Conservation (phyloP, 2,797 vertebrate genomes). For the Propithecus perrieri region DNA sequence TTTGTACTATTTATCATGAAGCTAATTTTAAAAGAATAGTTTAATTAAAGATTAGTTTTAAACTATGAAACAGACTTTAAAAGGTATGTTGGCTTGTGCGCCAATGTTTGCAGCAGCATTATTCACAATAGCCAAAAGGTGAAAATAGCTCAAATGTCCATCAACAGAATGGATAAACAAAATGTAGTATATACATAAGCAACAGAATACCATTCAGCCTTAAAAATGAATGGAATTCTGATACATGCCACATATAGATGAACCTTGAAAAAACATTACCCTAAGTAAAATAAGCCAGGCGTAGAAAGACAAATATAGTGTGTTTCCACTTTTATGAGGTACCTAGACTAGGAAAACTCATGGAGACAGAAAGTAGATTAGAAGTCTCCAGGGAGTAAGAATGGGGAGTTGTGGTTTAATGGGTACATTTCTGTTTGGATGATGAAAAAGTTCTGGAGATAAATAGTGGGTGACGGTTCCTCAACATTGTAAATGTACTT, state of each 20-base stretch:
- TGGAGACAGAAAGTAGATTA: not conserved
- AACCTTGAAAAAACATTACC: not conserved
- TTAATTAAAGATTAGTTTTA: not conserved
- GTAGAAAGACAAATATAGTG: not conserved
- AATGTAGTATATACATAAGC: not conserved
- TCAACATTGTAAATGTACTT: not conserved
- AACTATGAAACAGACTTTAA: not conserved
- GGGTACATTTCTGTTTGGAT: not conserved
- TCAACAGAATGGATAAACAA: not conserved
- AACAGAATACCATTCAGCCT: not conserved
- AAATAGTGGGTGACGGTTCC: not conserved
- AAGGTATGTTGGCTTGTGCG: not conserved
- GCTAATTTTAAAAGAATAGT: constrained; percentile 8
- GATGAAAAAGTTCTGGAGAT: not conserved
- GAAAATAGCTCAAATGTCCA: not conserved
- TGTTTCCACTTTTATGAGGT: not conserved
- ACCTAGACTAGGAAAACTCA: not conserved
- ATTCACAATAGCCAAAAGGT: not conserved
- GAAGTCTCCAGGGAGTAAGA: not conserved
- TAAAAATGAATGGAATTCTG: not conserved
- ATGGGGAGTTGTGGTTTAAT: not conserved
- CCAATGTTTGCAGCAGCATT: not conserved
- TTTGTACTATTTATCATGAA: not conserved
- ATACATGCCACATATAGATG: not conserved
- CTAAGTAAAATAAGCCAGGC: not conserved